Conservation (phyloP, 2,888 invertebrate species). For the Operophtera brumata region DNA sequence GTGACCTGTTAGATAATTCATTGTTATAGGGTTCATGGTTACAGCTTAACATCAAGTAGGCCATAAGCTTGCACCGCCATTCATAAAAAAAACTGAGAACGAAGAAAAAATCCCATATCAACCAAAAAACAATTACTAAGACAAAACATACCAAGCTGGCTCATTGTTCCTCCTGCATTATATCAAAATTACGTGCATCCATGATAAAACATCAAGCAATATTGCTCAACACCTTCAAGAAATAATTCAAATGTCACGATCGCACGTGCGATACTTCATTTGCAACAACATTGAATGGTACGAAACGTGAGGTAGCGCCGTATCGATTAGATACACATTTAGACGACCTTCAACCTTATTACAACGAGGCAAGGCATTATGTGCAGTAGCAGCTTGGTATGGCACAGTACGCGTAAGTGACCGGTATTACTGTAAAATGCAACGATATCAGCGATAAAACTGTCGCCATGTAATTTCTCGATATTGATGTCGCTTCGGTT, state of each 20-base stretch:
- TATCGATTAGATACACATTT: conserved; percentile 22
- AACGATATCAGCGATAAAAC: conserved; percentile 9
- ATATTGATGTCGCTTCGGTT: conserved; percentile 3
- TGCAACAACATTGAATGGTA: conserved; percentile 24
- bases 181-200: conserved; percentile 1
- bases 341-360: conserved; percentile 22
- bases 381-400: not conserved
- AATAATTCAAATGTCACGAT: conserved; percentile 20
- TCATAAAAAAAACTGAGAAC: too few relatives aligned
- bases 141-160: conserved; percentile 14
- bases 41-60: too few relatives aligned
- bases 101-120: not conserved
- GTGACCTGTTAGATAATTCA: too few relatives aligned
- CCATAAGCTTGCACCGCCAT: too few relatives aligned
- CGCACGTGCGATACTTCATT: conserved; percentile 21
- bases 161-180: conserved; percentile 10
- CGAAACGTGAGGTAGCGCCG: conserved; percentile 19
- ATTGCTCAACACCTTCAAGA: not conserved
- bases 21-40: too few relatives aligned
- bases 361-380: conserved; percentile 5
- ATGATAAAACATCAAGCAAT: conserved; percentile 5
- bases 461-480: conserved; percentile 13
- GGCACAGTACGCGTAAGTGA: conserved; percentile 3
- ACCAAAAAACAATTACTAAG: conserved; percentile 3
- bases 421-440: conserved; percentile 22